Evolutionary conservation across 2,797 vertebrate species (phyloP), one percentile per base, ranked within the genome.

Genomic region (Oophaga sylvatica): DNA sequence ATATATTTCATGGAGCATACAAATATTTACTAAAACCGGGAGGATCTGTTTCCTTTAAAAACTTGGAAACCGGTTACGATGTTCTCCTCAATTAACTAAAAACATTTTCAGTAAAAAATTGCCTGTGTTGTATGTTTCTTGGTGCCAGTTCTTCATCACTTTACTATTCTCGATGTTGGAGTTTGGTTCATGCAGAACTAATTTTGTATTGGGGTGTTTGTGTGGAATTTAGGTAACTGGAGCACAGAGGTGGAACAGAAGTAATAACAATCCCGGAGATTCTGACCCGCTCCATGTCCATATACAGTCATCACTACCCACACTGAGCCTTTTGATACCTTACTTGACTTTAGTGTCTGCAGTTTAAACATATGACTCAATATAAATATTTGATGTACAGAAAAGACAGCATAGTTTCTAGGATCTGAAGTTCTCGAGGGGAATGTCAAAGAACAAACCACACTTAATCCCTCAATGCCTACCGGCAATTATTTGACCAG

Each of bases 351-450:
- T 71, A 76, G 56, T 84, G 70, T 73, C 70, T 71, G 70, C 35
- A 84, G 70, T 84, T 84, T 76, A 84, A 84, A 84, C 82, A 84
- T 67, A 83, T 75, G 82, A 84, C 82, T 84, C 82, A 84, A 84
- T 71, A 75, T 84, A 84, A 84, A 84, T 84, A 84, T 84, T 84
- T 84, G 82, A 84, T 84, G 82, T 84, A 75, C 56, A 84, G 82
- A 84, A 84, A 76, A 84, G 75, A 41, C 82, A 84, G 68, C 71
- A 63, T 73, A 75, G 70, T 63, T 84, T 76, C 70, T 84, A 84
- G 70, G 70, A 76, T 84, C 56, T 75, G 82, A 60, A 76, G 82
- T 45, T 70, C 70, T 77, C 75, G 16, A 63, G 41, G 71, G 68
- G 71, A 83, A 84, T 84, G 59, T 70, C 48, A 81, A 67, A 65